phyloP scores from a whole-genome alignment of 2,888 invertebrate species.

The Drosophila kokeensis region DNA sequence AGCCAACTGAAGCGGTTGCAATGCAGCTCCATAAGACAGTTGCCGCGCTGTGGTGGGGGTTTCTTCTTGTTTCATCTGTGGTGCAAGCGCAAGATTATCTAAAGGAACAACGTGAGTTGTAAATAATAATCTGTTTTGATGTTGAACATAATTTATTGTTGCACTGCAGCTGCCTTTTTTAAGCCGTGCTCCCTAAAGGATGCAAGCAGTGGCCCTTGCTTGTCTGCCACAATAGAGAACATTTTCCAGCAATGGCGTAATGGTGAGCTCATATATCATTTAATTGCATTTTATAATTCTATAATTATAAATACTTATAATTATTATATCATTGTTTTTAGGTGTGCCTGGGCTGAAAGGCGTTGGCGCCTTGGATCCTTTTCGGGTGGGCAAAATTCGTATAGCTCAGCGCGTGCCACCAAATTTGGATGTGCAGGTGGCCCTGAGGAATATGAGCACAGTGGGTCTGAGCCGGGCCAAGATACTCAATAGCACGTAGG shows the following conservation, averaged over 20 bases:
- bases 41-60: slow-evolving; percentile 4
- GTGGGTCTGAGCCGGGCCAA: slow-evolving; percentile 55
- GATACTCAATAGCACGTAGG: slow-evolving; percentile 61
- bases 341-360: slow-evolving; percentile 60
- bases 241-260: slow-evolving; percentile 55
- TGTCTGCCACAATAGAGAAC: slow-evolving; percentile 35
- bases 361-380: slow-evolving; percentile 66
- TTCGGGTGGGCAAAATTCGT: slow-evolving; percentile 57
- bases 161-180: slow-evolving; percentile 41
- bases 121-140: background rate
- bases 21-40: slow-evolving; percentile 31
- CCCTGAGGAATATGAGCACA: slow-evolving; percentile 55
- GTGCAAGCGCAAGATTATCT: slow-evolving; percentile 45
- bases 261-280: slow-evolving; percentile 28
- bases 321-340: slow-evolving; percentile 6
- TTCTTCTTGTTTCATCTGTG: slow-evolving; percentile 13
- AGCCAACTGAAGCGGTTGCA: slow-evolving; percentile 47
- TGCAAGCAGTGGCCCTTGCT: slow-evolving; percentile 23
- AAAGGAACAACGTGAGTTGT: slow-evolving; percentile 49
- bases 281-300: background rate
- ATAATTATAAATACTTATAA: background rate
- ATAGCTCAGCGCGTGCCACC: slow-evolving; percentile 53
- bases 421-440: slow-evolving; percentile 54
- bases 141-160: background rate
- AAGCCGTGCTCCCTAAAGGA: slow-evolving; percentile 43